Percentiles rank a stretch among this genome's conserved stretches.
phyloP scores from a whole-genome alignment of 2,797 vertebrate species.

The Setipinna tenuifilis region DNA sequence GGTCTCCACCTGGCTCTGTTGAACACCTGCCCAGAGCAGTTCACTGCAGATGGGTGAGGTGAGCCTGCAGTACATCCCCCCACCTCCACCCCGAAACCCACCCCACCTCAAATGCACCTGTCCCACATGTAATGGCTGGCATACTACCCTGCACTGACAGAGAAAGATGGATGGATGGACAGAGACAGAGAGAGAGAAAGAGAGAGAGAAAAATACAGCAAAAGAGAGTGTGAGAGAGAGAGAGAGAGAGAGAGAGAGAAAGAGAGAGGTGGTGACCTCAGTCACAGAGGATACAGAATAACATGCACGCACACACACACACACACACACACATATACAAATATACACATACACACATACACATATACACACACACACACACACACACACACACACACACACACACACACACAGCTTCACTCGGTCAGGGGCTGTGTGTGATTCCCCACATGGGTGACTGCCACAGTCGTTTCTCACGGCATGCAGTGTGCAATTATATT shows the following conservation, averaged over 20 bases:
- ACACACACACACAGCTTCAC: constrained; percentile 12
- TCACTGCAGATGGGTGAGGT: constrained; percentile 68
- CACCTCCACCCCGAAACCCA: neutral
- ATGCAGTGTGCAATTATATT: constrained; percentile 2
- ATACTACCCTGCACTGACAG: neutral
- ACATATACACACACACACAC: neutral
- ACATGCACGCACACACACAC: neutral
- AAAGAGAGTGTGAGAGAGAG: neutral
- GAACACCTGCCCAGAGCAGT: constrained; percentile 70
- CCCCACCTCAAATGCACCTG: constrained; percentile 53
- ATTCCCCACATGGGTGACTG: neutral
- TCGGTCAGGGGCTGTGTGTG: neutral
- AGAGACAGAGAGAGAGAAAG: neutral
- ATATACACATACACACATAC: constrained; percentile 1
- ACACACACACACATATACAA: neutral
- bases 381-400: constrained; percentile 3
- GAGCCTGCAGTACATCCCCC: constrained; percentile 46
- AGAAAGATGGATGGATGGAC: neutral
- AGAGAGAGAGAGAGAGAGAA: neutral
- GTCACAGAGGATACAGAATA: neutral
- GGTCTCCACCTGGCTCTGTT: constrained; percentile 74
- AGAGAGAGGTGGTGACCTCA: neutral
- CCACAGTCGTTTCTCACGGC: neutral
- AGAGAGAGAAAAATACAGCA: neutral
- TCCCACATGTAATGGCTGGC: constrained; percentile 42